Base-by-base conservation (phyloP, 1,140 invertebrate genomes). In the Akabosia matsudoensis region DNA sequence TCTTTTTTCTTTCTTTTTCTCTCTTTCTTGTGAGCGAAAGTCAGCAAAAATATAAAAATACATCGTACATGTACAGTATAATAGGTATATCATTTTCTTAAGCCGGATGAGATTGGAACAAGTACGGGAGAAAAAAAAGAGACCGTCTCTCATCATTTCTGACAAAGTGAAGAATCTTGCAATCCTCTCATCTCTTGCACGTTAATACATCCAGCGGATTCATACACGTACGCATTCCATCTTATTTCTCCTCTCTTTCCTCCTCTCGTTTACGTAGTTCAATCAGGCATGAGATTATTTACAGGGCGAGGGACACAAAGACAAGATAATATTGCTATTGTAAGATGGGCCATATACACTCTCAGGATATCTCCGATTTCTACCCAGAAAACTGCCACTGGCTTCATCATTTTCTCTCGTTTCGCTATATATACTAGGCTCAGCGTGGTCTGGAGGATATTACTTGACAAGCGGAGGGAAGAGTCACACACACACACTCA, bases 251-350 rank as follows among this genome's bases (percentile, higher is more conserved):
- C n/a, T n/a, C n/a, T n/a, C 54, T 4, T 16, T n/a, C n/a, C 18
- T 45, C 37, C 54, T 16, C n/a, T 16, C 24, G 14, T 24, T 61
- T 61, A 61, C 24, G 54, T 67, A 67, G 61, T 67, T 67, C 61
- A 67, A 67, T 67, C 26, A 67, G n/a, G 61, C 61, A 30, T 67
- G 61, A 67, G 61, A 67, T 67, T 67, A 67, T 61, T 67, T 67
- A 67, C 61, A 30, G 61, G 22, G 24, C 10, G 61, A 56, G n/a
- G 37, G 37, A 45, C 37, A 45, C 37, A 45, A 18, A 45, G 37
- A 45, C 18, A 45, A 10, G 7, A 45, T 45, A 10, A 18, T 18
- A 10, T 45, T 18, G 7, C 37, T 45, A 10, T 18, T 18, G 7
- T 45, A 45, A 7, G 7, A 7, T 7, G 18, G 37, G 7, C 18